Evolutionary conservation across 2,797 vertebrate genomes (phyloP), one percentile per base, ranked within the genome.

Genomic region (Iguana delicatissima): DNA sequence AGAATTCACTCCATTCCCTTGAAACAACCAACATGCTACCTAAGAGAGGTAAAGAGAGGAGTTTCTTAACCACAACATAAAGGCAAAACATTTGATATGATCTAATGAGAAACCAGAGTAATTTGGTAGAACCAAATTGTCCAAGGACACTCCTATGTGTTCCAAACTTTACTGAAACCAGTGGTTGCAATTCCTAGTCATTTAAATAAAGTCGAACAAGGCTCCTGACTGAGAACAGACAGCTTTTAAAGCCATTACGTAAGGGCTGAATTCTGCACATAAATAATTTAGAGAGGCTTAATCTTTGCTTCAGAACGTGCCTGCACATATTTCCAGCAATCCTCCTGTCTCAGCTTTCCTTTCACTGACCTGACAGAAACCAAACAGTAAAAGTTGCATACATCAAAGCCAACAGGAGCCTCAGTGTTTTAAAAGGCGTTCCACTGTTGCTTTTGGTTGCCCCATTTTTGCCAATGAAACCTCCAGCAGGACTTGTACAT

Each of bases 151-250:
- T 84, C 81, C 89, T 87, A 1, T 72, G 67, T 3, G 1, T 69
- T 32, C 10, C 1, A 73, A 69, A 91, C 52, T 90, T 90, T 59
- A n/a, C 59, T 76, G 52, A 90, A 90, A 90, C 85, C 72, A 93
- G 2, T 81, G 93, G 69, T 38, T 89, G 10, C 91, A 83, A 92
- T 0, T 0, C 9, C 59, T 73, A 93, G 81, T 90, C 86, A 89
- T 91, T 92, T 69, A 85, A 88, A 93, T 67, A 57, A 81, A 89
- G 55, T 22, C 18, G 55, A 72, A 55, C 72, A 35, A 69, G 24
- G 10, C 4, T n/a, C 86, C 91, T 83, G 87, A 50, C 74, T 89
- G 76, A 0, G 1, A 83, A 8, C 38, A 12, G 10, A 59, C 89
- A 93, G 91, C 85, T 32, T 35, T 1, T 50, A 77, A 80, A 91